Base-by-base conservation (phyloP, 2,888 invertebrate genomes). In the Scaptomyza parva region DNA sequence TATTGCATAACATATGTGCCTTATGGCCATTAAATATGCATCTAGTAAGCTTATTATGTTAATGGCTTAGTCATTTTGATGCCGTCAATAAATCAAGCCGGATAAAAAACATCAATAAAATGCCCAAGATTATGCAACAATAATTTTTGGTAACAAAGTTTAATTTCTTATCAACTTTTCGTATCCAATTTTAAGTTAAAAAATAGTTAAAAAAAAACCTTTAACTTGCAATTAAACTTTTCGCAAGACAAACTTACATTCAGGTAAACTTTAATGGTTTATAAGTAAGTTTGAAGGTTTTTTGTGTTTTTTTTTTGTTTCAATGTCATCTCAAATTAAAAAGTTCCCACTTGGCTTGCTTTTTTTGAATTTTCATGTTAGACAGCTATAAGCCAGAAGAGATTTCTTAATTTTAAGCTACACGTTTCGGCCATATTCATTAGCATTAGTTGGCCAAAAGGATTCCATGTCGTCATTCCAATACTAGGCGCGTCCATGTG, bases 341-440 rank as follows among this genome's bases (percentile, higher is more conserved):
- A 18, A 11, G 9, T 24, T 9, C n/a, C 4, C 11, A 1, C 18
- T 14, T 40, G 9, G 44, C 47, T 11, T 26, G 18, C n/a, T n/a
- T n/a, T n/a, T n/a, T n/a, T 33, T 50, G 18, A 22, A 22, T 37
- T n/a, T 62, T 52, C 72, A 73, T 73, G 72, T 51, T 65, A 57
- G 51, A 35, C 65, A 60, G 65, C 57, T 39, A 76, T 73, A 65
- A 73, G 61, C 54, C n/a, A 43, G 30, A 22, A 35, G 48, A n/a
- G n/a, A n/a, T n/a, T n/a, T n/a, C n/a, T 17, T 39, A 43, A 24
- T 41, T 59, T 35, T 64, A 40, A 52, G 44, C 50, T 70, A 57
- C 60, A 41, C 28, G 59, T 65, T 60, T 20, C 0, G 35, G 14
- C 39, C 35, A 53, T 30, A 30, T 22, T 44, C 71, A 60, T 76